Evolutionary conservation across 2,797 vertebrate genomes (phyloP), one percentile per base, ranked within the genome.

Genomic region (Danio kyathit): DNA sequence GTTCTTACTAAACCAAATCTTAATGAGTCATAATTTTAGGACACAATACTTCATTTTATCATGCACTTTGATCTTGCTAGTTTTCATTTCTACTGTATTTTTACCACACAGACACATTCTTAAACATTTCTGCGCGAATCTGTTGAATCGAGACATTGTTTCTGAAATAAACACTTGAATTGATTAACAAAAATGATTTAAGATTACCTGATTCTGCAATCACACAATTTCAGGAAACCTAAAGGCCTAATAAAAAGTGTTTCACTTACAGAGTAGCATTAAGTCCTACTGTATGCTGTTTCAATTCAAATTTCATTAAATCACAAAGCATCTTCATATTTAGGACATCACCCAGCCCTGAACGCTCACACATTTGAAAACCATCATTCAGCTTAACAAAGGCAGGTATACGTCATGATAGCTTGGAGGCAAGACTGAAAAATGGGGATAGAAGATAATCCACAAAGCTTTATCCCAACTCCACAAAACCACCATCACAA

Each of bases 361-460:
- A 48, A 76, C 19, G 67, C 64, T 49, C 51, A 11, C 54, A 63
- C 12, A 78, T 43, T 77, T 63, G 51, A 81, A 41, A 83, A n/a
- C 41, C 66, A 79, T 40, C 57, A 51, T 63, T 63, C 66, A 72
- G 61, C 56, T 64, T 54, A 85, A 74, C 38, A 74, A 60, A 80
- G 40, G n/a, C 54, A 41, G 48, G 13, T 40, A 66, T 40, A 52
- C 41, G 14, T 66, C 57, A 74, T 60, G 41, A 79, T 79, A 74
- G 51, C 63, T 74, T 48, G 44, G 11, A 64, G 40, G 54, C 8
- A 14, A 69, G 19, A 71, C 29, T 48, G 29, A 49, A 81, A 77
- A 77, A 76, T 29, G 9, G 51, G 46, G 59, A 10, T 14, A 19
- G 38, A 46, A 46, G 4, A 44, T 29, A 16, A 44, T 10, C 21